Evolutionary conservation across 1,140 invertebrate species (phyloP), one percentile per base, ranked within the genome.

Genomic region (Cephus cinctus): DNA sequence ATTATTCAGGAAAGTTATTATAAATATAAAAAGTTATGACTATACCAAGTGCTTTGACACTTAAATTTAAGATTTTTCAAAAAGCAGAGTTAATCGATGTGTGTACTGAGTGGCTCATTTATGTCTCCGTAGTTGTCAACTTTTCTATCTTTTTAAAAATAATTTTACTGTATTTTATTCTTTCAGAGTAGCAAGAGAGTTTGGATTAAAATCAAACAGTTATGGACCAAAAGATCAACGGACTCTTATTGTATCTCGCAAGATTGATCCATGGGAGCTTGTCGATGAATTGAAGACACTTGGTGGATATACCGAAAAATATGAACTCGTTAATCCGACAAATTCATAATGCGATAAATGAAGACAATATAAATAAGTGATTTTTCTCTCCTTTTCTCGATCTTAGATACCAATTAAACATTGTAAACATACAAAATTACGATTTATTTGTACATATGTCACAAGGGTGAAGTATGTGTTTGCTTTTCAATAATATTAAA

Each of bases 141-240:
- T n/a, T n/a, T n/a, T n/a, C n/a, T n/a, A n/a, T n/a, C n/a, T n/a
- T n/a, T n/a, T 40, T 35, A 20, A 31, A n/a, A 43, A 35, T 30
- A 39, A 45, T 47, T 19, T 23, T 23, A 30, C 14, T 27, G 34
- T 43, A 11, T 6, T 45, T 56, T 12, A 47, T 11, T 54, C 18
- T 40, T 57, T 39, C 21, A 73, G 70, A 54, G 30, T 71, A 4
- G 71, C 73, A 3, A 61, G 65, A 47, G 54, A 63, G 47, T 36
- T 73, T 50, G 71, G 69, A n/a, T 43, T 76, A 5, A 73, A 71
- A 35, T 73, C 71, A 4, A 55, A 65, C 1, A 75, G 73, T 42
- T 61, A 70, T 39, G 71, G 71, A 2, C 52, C 63, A 9, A 60
- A 61, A 5, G 45, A 53, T 45, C 44, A 67, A 21, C 54, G 72